Base-by-base conservation (phyloP, 2,113 vertebrate genomes). In the Tyrannus savana region DNA sequence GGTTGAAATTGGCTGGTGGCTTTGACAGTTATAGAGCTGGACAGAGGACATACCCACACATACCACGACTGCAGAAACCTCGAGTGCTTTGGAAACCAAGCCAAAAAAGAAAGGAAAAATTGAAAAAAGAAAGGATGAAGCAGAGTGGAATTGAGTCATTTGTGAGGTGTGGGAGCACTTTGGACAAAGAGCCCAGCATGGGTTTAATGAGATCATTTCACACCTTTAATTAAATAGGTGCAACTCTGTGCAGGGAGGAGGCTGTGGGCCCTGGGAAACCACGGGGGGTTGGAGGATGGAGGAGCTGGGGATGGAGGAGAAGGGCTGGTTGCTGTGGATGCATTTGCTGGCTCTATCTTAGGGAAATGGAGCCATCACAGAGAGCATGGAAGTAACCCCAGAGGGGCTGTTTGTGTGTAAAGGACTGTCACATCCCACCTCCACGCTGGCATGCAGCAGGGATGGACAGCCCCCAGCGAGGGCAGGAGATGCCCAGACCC, bases 141-240 rank as follows among this genome's bases (percentile, higher is more conserved):
- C n/a, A 30, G 35, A 35, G 41, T 83, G 82, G 85, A 93, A 92
- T 50, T 0, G 14, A 90, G 68, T 56, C 64, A 75, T 84, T 89
- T 0, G 3, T 71, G 19, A 80, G 59, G 55, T 84, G 72, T 58
- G 11, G 39, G 55, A 95, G 47, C 42, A 39, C 75, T 63, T 7
- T 74, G 76, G 56, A 95, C 80, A 60, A 68, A 95, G 64, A 87
- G 49, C 39, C 46, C 84, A 73, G 66, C 30, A 52, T 3, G 30
- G 66, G 28, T 89, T 87, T 94, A 95, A 87, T 87, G 77, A 94
- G 74, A 78, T 89, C 47, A 71, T 90, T 96, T 96, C 94, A 87
- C 87, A 95, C 87, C 35, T 97, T 83, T 82, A 93, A 92, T 92
- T 93, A 89, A 93, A 78, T 41, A 93, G 86, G 80, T 93, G 62